Evolutionary conservation across 2,113 vertebrate genomes (phyloP), one percentile per base, ranked within the genome.

Genomic region (Pao palembangensis): DNA sequence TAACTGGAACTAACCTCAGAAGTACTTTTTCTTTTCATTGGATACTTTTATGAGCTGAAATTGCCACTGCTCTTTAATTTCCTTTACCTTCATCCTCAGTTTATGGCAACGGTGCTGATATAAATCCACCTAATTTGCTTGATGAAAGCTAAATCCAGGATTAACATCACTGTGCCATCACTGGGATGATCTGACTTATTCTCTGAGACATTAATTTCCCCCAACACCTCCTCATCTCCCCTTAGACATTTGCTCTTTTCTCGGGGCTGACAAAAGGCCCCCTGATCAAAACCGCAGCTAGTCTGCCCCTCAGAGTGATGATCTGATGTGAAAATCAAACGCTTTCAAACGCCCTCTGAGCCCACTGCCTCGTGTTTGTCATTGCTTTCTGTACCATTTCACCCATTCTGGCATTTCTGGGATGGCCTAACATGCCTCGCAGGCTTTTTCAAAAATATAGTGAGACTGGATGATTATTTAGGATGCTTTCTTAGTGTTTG

Each of bases 151-250:
- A 58, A 73, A 69, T 73, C 64, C 76, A 58, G 64, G 60, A 76
- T 64, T 80, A 80, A 79, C 81, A 66, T 54, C 57, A 28, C 57
- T 15, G 14, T 23, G 61, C 73, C 80, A 67, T 81, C 48, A 43
- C 43, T 8, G 28, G 61, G 51, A 64, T 67, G 55, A 43, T 23
- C 23, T 1, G 23, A 12, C 71, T 67, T 56, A 41, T n/a, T 49
- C 51, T 73, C 21, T 84, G 76, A 77, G 76, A 80, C 82, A 51
- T 79, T 76, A 31, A 78, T 85, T 83, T 71, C 81, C 51, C 79
- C 51, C 19, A 72, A 60, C 43, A 43, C 67, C 52, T 55, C 51
- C 53, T 69, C 50, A 10, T 23, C 57, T 62, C 51, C 19, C 55
- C 52, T 56, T 19, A 17, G 41, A 76, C 65, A 59, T 50, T 48